phyloP scores from a whole-genome alignment of 2,113 vertebrate species.

The Daboia siamensis region DNA sequence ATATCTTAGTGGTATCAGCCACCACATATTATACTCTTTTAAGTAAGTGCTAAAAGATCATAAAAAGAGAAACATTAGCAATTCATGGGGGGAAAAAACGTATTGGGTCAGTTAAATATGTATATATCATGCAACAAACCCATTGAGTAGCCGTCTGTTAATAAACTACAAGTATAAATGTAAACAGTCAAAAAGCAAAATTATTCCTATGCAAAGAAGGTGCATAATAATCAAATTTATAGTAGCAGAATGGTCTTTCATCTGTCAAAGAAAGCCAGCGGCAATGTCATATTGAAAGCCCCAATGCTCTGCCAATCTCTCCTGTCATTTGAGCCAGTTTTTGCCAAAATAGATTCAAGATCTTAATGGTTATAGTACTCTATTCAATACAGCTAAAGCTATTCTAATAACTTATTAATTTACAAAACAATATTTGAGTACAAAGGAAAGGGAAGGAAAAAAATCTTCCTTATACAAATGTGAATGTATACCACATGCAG shows the following conservation, averaged over 20 bases:
- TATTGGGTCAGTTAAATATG: neutral
- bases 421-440: neutral
- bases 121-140: slow-evolving; percentile 22
- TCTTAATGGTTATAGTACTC: slow-evolving; percentile 5
- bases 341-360: slow-evolving; percentile 21
- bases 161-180: slow-evolving; percentile 8
- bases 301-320: slow-evolving; percentile 35
- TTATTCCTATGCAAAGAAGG: slow-evolving; percentile 6
- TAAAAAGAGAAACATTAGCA: neutral
- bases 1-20: neutral
- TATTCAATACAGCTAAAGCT: neutral
- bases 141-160: slow-evolving; percentile 15
- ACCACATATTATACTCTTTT: neutral
- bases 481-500: neutral
- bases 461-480: neutral
- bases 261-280: slow-evolving; percentile 37
- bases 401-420: neutral
- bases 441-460: slow-evolving; percentile 17
- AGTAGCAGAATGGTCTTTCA: slow-evolving; percentile 25
- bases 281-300: neutral
- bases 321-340: slow-evolving; percentile 7
- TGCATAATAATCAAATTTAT: slow-evolving; percentile 18
- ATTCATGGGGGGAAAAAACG: neutral
- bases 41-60: neutral
- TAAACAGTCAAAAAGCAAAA: slow-evolving; percentile 1